phyloP scores from a whole-genome alignment of 2,888 invertebrate species.

The Muscina levida region DNA sequence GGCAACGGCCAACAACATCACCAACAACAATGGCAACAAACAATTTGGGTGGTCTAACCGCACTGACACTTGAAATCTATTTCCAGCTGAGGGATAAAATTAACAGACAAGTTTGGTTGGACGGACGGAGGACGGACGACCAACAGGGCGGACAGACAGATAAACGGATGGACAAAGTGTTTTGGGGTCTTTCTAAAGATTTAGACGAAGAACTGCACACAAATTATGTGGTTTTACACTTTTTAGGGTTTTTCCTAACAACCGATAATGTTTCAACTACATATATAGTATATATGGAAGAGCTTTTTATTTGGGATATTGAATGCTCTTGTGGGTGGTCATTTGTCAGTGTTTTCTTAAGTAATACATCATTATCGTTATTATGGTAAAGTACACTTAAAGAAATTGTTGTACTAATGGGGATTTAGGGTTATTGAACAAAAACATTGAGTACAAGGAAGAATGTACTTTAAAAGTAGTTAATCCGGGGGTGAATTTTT shows the following conservation, averaged over 20 bases:
- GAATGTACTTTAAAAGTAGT: too few species aligned
- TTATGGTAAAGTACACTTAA: neutral
- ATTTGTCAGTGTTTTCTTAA: conserved; percentile 11
- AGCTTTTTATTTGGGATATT: conserved; percentile 1
- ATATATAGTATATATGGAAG: neutral
- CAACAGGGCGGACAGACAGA: neutral
- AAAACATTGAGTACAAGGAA: too few species aligned
- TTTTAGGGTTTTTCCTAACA: conserved; percentile 35
- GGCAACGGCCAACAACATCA: neutral
- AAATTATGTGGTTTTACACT: conserved; percentile 56
- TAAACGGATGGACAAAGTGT: neutral
- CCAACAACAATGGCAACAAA: conserved; percentile 16
- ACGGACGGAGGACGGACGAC: too few species aligned
- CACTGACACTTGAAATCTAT: conserved; percentile 63
- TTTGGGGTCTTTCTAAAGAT: neutral
- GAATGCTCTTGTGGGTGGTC: conserved; percentile 48
- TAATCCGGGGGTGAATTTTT: too few species aligned
- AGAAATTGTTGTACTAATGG: neutral
- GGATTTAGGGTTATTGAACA: too few species aligned
- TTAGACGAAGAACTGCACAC: conserved; percentile 30
- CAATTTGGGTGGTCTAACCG: conserved; percentile 65
- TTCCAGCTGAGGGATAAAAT: conserved; percentile 55
- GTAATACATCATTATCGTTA: conserved; percentile 57
- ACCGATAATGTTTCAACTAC: conserved; percentile 19
- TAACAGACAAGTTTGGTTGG: conserved; percentile 39